These are phyloP conservation scores for Apodemia mormo DNA, from an alignment of 2,888 invertebrate genomes.

Conservation along the genomic window DNA sequence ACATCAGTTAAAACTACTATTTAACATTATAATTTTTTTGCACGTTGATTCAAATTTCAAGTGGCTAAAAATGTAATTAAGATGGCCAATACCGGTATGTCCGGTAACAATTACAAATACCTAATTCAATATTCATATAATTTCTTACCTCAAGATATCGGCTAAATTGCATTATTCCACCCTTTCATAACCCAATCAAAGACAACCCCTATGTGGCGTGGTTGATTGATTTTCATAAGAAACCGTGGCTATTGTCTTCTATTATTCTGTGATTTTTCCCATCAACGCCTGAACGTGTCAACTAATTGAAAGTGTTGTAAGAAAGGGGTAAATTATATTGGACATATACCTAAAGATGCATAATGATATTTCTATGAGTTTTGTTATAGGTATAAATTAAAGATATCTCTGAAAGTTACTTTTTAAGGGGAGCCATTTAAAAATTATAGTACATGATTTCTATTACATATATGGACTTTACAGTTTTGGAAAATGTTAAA, in stretches of 20 bases:
- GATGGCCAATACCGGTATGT: no score
- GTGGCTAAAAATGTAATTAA: no score
- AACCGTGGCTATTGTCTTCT: constrained; percentile 44
- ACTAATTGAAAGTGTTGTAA: constrained; percentile 57
- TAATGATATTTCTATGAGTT: background rate
- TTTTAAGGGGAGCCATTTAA: no score
- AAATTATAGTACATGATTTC: no score
- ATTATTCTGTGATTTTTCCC: constrained; percentile 53
- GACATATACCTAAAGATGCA: background rate
- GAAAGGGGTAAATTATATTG: constrained; percentile 38
- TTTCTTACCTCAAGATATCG: constrained; percentile 21
- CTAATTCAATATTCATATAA: constrained; percentile 15
- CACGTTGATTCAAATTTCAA: no score
- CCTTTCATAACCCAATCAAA: constrained; percentile 14
- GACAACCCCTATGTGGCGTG: background rate
- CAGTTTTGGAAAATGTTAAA: no score
- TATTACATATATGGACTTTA: no score
- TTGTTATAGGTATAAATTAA: no score
- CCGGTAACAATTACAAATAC: background rate
- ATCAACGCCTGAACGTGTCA: constrained; percentile 48
- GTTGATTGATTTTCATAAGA: constrained; percentile 28
- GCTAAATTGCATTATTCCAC: constrained; percentile 3
- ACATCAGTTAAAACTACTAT: no score
- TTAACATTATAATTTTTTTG: no score
- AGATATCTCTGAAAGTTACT: no score